phyloP scores from a whole-genome alignment of 2,888 invertebrate genomes.

The Acrobasis repandana region DNA sequence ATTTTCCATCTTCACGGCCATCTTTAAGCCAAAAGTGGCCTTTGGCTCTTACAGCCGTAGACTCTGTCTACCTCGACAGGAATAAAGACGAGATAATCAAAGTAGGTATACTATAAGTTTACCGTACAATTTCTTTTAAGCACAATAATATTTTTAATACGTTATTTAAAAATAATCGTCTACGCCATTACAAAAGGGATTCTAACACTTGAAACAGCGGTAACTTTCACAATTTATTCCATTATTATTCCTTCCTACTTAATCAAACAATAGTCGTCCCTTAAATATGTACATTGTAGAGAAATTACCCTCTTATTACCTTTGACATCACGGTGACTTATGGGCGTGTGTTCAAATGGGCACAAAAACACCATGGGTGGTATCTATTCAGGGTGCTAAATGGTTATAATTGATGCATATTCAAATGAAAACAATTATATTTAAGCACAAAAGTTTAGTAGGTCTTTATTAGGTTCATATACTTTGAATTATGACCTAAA shows the following conservation, averaged over 20 bases:
- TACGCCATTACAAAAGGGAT: constrained; percentile 1
- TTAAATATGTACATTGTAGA: constrained; percentile 19
- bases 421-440: constrained; percentile 15
- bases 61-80: no score
- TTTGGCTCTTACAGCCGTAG: no score
- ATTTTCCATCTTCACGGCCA: no score
- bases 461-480: not conserved
- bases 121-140: no score
- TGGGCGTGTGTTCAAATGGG: constrained; percentile 29
- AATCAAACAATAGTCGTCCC: constrained; percentile 25
- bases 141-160: no score
- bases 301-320: constrained; percentile 39
- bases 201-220: constrained; percentile 3
- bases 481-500: not conserved
- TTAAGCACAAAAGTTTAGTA: not conserved
- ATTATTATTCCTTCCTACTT: constrained; percentile 29
- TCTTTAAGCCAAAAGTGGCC: no score
- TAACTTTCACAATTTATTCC: constrained; percentile 12
- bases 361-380: constrained; percentile 32
- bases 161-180: not conserved
- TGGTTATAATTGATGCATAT: constrained; percentile 21
- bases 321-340: constrained; percentile 39
- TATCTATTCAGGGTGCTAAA: constrained; percentile 27
- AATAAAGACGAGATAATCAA: no score
- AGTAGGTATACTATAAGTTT: no score